These are phyloP conservation scores for Pycnomerus fuliginosus DNA, from an alignment of 2,888 invertebrate species.

Conservation along the genomic window DNA sequence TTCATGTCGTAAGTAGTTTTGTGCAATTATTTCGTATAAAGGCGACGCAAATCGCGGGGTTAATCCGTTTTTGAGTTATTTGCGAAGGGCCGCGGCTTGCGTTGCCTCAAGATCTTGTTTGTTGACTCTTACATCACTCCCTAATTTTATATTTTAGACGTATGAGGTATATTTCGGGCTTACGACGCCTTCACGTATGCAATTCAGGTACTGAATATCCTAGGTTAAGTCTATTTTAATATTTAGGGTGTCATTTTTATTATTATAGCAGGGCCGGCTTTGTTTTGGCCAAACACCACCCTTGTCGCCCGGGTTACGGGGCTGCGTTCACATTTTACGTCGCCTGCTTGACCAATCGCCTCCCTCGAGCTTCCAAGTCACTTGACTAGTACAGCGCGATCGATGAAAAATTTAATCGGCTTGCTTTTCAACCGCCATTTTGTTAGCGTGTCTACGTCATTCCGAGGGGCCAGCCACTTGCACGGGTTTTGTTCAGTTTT, in stretches of 20 bases:
- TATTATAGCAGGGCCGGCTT: constrained; percentile 1
- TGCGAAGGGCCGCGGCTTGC: constrained; percentile 30
- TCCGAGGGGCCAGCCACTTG: too few species aligned
- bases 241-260: constrained; percentile 4
- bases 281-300: too few species aligned
- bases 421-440: too few species aligned
- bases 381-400: too few species aligned
- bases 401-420: too few species aligned
- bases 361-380: too few species aligned
- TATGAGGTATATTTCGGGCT: constrained; percentile 55
- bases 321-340: too few species aligned
- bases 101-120: constrained; percentile 27
- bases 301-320: too few species aligned
- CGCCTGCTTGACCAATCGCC: too few species aligned
- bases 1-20: constrained; percentile 4
- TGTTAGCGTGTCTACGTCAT: too few species aligned
- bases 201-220: constrained; percentile 51
- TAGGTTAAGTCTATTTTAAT: constrained; percentile 38
- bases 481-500: too few species aligned
- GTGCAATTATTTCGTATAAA: constrained; percentile 4
- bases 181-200: constrained; percentile 50
- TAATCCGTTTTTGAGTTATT: constrained; percentile 2
- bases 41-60: constrained; percentile 17
- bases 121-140: constrained; percentile 49
- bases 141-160: constrained; percentile 55